A percentile compares a stretch with the other conserved stretches of the same genome.
Evolutionary conservation across 2,113 vertebrate genomes (phyloP).

Genomic region (Erinaceus europaeus): DNA sequence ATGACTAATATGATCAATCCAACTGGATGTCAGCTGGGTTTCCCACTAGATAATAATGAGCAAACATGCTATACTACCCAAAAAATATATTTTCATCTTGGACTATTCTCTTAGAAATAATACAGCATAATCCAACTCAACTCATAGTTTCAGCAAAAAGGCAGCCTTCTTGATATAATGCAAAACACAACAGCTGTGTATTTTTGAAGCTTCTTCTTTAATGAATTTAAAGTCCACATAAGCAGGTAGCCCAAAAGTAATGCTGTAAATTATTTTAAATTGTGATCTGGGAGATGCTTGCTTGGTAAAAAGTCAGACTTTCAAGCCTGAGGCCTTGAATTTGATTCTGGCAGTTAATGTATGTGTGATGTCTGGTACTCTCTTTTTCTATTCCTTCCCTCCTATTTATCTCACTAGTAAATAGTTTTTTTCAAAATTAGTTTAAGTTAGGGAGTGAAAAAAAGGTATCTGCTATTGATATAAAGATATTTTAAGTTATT

Average conservation of each 20-base stretch:
- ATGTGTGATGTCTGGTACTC: too few relatives aligned
- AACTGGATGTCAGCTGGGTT: neutral
- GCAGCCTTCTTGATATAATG: neutral
- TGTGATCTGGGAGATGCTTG: too few relatives aligned
- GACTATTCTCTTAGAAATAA: neutral
- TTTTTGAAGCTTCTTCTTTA: neutral
- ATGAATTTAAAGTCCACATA: neutral
- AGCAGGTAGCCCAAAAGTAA: neutral
- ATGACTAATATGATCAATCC: neutral
- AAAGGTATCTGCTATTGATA: neutral
- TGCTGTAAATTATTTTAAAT: neutral
- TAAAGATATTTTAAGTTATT: neutral
- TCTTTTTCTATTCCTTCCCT: too few relatives aligned
- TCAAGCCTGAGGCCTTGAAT: too few relatives aligned
- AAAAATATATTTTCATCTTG: neutral
- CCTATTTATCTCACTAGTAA: too few relatives aligned
- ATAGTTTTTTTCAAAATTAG: too few relatives aligned
- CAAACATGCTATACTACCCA: neutral
- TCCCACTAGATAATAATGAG: neutral
- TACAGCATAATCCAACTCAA: neutral
- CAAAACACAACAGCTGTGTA: neutral
- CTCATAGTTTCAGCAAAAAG: neutral
- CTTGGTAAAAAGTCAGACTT: too few relatives aligned
- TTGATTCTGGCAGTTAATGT: too few relatives aligned
- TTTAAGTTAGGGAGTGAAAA: neutral